These are phyloP conservation scores for Sebastes hopkinsi DNA, from an alignment of 2,797 vertebrate genomes.

Conservation along the genomic window DNA sequence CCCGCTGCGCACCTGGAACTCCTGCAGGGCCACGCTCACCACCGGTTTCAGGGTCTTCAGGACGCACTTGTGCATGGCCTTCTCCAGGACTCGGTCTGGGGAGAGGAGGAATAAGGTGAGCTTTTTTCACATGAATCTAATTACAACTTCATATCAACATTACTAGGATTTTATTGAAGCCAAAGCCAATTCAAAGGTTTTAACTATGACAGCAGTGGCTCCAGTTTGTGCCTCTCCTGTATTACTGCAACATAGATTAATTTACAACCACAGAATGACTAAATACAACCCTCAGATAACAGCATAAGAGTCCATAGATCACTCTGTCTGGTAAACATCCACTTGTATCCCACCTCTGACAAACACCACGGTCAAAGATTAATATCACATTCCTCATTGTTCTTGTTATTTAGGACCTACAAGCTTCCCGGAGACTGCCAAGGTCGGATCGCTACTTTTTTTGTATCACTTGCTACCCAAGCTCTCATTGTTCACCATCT, in stretches of 20 bases:
- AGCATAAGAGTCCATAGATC: not conserved
- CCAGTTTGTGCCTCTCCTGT: not conserved
- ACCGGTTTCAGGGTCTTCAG: slow-evolving; percentile 89
- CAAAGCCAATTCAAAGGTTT: not conserved
- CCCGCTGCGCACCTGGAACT: slow-evolving; percentile 86
- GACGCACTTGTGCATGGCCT: slow-evolving; percentile 94
- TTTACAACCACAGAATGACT: not conserved
- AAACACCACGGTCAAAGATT: not conserved
- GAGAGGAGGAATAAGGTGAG: not conserved
- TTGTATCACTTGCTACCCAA: not conserved
- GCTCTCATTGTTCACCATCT: not conserved
- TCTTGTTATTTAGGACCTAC: not conserved
- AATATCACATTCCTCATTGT: not conserved
- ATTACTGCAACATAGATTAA: not conserved
- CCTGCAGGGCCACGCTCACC: slow-evolving; percentile 84
- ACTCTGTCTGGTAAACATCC: not conserved
- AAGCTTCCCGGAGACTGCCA: not conserved
- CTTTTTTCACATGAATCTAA: not conserved
- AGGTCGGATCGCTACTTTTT: not conserved
- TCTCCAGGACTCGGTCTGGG: slow-evolving; percentile 91
- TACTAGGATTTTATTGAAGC: not conserved
- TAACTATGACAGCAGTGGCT: not conserved
- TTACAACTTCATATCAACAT: not conserved
- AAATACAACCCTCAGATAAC: not conserved
- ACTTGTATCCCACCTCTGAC: not conserved